A percentile compares a stretch with the other conserved stretches of the same genome.
phyloP scores from a whole-genome alignment of 2,888 invertebrate species.

The Pristionchus entomophagus region DNA sequence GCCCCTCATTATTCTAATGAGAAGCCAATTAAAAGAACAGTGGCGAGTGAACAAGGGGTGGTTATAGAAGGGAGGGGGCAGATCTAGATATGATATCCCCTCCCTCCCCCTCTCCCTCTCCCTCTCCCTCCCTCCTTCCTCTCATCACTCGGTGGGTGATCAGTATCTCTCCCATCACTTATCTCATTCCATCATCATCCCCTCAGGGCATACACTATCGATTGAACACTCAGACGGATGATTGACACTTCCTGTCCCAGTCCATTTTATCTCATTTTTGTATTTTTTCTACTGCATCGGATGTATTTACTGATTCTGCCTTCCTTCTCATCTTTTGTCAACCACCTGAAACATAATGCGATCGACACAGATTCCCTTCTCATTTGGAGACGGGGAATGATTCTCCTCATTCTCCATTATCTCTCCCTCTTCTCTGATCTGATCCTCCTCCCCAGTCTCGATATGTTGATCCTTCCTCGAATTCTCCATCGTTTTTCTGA shows the following conservation, averaged over 20 bases:
- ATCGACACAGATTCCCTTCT: too few relatives aligned
- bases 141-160: constrained; percentile 21
- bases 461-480: not conserved
- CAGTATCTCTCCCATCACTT: constrained; percentile 36
- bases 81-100: constrained; percentile 39
- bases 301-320: too few relatives aligned
- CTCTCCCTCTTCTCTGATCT: too few relatives aligned
- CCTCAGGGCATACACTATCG: not conserved
- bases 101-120: constrained; percentile 6
- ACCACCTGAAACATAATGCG: too few relatives aligned
- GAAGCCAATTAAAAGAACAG: not conserved
- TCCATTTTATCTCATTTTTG: too few relatives aligned
- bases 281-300: too few relatives aligned
- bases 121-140: too few relatives aligned
- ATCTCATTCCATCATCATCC: constrained; percentile 25
- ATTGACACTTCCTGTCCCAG: not conserved
- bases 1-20: constrained; percentile 16
- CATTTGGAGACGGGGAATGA: not conserved
- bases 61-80: constrained; percentile 4
- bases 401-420: too few relatives aligned
- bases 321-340: too few relatives aligned
- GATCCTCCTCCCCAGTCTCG: not conserved
- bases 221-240: not conserved
- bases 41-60: not conserved
- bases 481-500: constrained; percentile 15